These are phyloP conservation scores for Diaprepes abbreviatus DNA, from an alignment of 2,888 invertebrate species.

Conservation along the genomic window DNA sequence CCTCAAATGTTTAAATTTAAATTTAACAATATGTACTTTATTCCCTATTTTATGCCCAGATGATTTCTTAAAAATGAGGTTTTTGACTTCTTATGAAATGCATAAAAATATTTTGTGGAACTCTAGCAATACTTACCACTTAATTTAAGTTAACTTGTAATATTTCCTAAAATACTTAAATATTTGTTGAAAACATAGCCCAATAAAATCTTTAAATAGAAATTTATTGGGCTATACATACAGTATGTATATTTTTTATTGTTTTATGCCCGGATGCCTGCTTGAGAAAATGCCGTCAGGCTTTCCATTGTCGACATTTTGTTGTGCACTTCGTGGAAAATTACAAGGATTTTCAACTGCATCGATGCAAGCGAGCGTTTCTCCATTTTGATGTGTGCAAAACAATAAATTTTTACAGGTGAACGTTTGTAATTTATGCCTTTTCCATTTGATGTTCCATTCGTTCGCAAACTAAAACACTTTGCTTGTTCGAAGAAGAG, in stretches of 20 bases:
- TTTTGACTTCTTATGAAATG: too few species aligned
- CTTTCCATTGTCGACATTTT: slow-evolving; percentile 22
- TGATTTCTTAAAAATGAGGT: too few species aligned
- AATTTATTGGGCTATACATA: background rate
- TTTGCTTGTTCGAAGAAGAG: slow-evolving; percentile 3
- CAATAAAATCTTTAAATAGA: too few species aligned
- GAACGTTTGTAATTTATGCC: slow-evolving; percentile 3
- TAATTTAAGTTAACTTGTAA: too few species aligned
- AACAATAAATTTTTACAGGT: slow-evolving; percentile 16
- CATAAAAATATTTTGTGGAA: too few species aligned
- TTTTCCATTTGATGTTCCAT: background rate
- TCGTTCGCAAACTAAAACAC: background rate
- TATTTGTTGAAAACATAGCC: too few species aligned
- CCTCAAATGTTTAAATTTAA: too few species aligned
- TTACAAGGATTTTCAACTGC: slow-evolving; percentile 23
- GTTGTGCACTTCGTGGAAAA: slow-evolving; percentile 25
- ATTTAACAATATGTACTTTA: too few species aligned
- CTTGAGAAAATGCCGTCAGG: slow-evolving; percentile 18
- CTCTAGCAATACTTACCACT: too few species aligned
- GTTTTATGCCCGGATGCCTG: background rate
- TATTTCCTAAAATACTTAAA: too few species aligned
- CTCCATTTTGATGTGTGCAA: background rate
- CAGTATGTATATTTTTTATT: background rate
- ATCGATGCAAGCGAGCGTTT: slow-evolving; percentile 7
- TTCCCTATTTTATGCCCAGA: too few species aligned